Conservation (phyloP, 2,888 invertebrate species). For the Anthophora plumipes region DNA sequence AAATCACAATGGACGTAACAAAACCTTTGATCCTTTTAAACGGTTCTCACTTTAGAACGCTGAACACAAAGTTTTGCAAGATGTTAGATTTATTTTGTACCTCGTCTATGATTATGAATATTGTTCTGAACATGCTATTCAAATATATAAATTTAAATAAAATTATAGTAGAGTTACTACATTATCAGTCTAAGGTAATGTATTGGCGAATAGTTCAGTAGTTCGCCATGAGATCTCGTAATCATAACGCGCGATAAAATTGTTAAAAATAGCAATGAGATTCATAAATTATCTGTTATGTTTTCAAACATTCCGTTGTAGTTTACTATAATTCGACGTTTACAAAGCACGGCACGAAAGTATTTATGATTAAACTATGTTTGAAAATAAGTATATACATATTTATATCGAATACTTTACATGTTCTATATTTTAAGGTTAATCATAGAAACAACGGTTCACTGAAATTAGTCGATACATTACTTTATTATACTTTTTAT, state of each 20-base stretch:
- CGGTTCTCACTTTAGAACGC: too few species aligned
- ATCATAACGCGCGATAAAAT: slow-evolving; percentile 12
- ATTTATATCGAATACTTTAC: not conserved
- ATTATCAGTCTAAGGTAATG: slow-evolving; percentile 33
- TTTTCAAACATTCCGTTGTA: not conserved
- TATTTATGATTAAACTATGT: too few species aligned
- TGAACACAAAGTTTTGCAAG: too few species aligned
- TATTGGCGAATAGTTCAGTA: slow-evolving; percentile 15
- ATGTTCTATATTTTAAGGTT: not conserved
- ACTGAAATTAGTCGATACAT: not conserved
- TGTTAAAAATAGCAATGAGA: slow-evolving; percentile 27
- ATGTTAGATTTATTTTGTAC: too few species aligned
- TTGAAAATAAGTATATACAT: too few species aligned
- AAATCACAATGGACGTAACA: too few species aligned
- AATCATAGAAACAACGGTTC: not conserved
- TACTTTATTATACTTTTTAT: not conserved
- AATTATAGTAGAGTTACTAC: not conserved
- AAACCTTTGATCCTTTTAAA: too few species aligned
- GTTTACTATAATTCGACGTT: not conserved
- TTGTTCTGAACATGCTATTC: not conserved
- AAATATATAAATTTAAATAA: slow-evolving; percentile 1
- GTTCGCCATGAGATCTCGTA: slow-evolving; percentile 2
- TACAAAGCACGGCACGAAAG: too few species aligned
- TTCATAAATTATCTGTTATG: slow-evolving; percentile 8
- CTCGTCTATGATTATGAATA: too few species aligned